These are phyloP conservation scores for Drosophila leontia DNA, from an alignment of 1,140 invertebrate species.

Conservation along the genomic window DNA sequence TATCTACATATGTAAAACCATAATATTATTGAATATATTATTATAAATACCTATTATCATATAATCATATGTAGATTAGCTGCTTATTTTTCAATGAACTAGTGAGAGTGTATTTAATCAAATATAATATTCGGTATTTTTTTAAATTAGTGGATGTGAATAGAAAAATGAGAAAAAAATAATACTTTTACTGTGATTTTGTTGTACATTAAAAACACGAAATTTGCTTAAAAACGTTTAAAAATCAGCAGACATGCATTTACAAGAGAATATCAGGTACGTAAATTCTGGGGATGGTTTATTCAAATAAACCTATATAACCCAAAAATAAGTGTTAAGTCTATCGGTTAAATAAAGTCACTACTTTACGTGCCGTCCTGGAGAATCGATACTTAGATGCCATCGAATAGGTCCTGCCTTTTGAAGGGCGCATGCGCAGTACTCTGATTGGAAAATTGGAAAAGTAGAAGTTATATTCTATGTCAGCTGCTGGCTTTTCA, in stretches of 20 bases:
- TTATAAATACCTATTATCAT: background rate
- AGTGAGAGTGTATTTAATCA: background rate
- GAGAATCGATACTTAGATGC: background rate
- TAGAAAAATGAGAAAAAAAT: background rate
- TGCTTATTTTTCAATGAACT: background rate
- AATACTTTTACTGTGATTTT: background rate
- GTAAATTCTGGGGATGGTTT: constrained; percentile 2
- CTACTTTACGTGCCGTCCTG: background rate
- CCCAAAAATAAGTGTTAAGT: background rate
- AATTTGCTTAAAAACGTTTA: background rate
- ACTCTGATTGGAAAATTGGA: constrained; percentile 8
- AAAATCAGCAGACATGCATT: constrained; percentile 51
- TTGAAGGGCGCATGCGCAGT: background rate
- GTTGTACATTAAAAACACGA: background rate
- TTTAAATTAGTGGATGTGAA: background rate
- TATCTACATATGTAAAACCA: background rate
- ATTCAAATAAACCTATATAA: background rate
- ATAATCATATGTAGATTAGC: background rate
- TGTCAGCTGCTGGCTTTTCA: constrained; percentile 12
- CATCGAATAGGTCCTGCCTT: constrained; percentile 12
- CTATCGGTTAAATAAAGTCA: background rate
- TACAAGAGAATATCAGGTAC: constrained; percentile 62
- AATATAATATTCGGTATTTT: background rate
- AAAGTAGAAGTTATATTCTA: constrained; percentile 10
- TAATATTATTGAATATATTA: background rate